Conservation (phyloP, 2,113 vertebrate genomes). For the Anhinga rufa region DNA sequence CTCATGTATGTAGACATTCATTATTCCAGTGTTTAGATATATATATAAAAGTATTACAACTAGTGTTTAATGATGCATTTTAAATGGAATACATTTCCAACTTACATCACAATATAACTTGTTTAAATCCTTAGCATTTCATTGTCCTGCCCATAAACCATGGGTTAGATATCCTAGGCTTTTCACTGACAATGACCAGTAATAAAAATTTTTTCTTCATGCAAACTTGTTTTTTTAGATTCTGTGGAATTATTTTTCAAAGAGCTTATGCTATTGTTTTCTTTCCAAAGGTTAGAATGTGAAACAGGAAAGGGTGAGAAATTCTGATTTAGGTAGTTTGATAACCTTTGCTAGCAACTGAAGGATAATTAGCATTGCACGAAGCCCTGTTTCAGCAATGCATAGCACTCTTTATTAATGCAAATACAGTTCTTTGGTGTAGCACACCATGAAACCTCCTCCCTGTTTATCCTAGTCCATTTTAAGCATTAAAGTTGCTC, state of each 20-base stretch:
- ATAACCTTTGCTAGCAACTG: neutral
- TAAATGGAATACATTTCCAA: neutral
- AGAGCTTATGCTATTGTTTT: neutral
- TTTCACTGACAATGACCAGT: neutral
- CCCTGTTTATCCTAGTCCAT: neutral
- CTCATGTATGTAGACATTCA: neutral
- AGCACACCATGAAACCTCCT: neutral
- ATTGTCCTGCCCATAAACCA: neutral
- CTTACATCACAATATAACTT: neutral
- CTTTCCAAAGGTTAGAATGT: neutral
- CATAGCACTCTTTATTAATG: neutral
- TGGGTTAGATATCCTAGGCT: neutral
- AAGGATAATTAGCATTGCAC: neutral
- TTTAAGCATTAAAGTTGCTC: neutral
- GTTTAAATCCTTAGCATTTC: neutral
- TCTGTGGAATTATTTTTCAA: neutral
- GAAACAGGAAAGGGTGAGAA: neutral
- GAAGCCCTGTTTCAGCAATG: neutral
- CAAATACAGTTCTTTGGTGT: neutral
- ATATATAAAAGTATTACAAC: neutral
- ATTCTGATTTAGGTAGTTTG: neutral
- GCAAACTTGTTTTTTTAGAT: neutral
- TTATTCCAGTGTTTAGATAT: neutral
- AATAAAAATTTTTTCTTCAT: neutral
- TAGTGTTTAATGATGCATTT: neutral